Evolutionary conservation across 2,888 invertebrate genomes (phyloP).

Genomic region (Coenonympha glycerion): DNA sequence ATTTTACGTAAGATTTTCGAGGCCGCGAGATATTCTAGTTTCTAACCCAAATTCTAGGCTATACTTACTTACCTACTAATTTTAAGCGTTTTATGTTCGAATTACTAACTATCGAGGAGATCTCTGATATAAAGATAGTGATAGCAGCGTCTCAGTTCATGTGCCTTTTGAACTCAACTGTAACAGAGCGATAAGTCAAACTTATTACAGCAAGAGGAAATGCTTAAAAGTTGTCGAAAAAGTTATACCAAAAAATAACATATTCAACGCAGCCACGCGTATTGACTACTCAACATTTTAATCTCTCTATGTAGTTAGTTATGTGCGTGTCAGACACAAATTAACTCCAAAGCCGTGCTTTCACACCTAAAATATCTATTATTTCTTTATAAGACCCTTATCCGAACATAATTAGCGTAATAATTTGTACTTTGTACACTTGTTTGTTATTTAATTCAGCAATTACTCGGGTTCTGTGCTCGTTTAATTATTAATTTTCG

Average conservation of each 20-base stretch:
- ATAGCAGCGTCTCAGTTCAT: too few relatives aligned
- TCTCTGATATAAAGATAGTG: too few relatives aligned
- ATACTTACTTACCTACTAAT: too few relatives aligned
- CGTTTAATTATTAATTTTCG: neutral
- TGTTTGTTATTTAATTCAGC: neutral
- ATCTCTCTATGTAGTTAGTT: neutral
- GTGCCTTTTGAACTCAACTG: too few relatives aligned
- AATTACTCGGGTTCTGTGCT: neutral
- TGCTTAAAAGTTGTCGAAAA: too few relatives aligned
- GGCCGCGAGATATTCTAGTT: too few relatives aligned
- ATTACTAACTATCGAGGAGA: too few relatives aligned
- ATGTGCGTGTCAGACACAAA: slow-evolving; percentile 1
- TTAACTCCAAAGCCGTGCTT: neutral
- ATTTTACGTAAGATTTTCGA: too few relatives aligned
- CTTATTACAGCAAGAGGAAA: too few relatives aligned
- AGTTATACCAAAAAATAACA: neutral
- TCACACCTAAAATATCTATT: slow-evolving; percentile 10
- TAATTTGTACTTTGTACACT: slow-evolving; percentile 2
- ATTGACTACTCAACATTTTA: too few relatives aligned
- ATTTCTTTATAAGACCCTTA: neutral
- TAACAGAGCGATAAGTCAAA: too few relatives aligned
- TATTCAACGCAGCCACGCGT: neutral
- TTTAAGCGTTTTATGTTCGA: too few relatives aligned
- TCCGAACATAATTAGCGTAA: neutral
- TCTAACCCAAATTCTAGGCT: neutral